These are phyloP conservation scores for Scopus umbretta DNA, from an alignment of 2,113 vertebrate species.

Conservation along the genomic window DNA sequence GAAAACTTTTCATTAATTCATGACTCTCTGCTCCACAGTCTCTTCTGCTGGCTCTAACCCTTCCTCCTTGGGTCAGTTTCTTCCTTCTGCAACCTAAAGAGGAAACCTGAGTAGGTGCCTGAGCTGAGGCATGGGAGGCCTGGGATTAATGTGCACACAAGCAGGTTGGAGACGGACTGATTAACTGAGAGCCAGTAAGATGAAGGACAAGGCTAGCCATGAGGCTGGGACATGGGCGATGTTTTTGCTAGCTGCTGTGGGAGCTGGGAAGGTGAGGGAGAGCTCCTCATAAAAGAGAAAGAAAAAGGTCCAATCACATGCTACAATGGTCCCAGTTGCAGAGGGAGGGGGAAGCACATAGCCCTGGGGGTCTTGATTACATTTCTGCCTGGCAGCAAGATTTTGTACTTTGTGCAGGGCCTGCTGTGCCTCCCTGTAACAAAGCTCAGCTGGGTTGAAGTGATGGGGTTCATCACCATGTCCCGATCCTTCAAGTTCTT, in stretches of 20 bases:
- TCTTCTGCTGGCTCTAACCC: not conserved
- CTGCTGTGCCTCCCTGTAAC: not conserved
- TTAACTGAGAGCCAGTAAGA: not conserved
- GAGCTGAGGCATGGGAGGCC: not conserved
- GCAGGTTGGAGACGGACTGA: not conserved
- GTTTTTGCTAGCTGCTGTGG: not conserved
- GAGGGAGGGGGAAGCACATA: not conserved
- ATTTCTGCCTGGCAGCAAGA: not conserved
- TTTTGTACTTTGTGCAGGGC: not conserved
- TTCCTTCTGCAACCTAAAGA: not conserved
- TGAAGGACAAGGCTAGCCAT: not conserved
- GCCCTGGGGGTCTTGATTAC: not conserved
- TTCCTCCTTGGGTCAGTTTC: not conserved
- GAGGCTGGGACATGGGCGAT: not conserved
- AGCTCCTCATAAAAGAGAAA: not conserved
- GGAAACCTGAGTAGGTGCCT: not conserved
- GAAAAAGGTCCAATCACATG: not conserved
- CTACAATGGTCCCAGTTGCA: not conserved
- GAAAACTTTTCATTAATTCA: not conserved
- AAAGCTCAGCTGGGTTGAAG: not conserved
- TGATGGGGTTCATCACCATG: not conserved
- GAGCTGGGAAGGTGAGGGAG: not conserved
- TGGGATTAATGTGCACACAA: not conserved
- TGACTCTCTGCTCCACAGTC: accelerated
- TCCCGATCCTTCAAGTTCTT: not conserved